Conservation (phyloP, 30 jellyfish, hydroid and myxozoan species). For the Hydractinia echinata region DNA sequence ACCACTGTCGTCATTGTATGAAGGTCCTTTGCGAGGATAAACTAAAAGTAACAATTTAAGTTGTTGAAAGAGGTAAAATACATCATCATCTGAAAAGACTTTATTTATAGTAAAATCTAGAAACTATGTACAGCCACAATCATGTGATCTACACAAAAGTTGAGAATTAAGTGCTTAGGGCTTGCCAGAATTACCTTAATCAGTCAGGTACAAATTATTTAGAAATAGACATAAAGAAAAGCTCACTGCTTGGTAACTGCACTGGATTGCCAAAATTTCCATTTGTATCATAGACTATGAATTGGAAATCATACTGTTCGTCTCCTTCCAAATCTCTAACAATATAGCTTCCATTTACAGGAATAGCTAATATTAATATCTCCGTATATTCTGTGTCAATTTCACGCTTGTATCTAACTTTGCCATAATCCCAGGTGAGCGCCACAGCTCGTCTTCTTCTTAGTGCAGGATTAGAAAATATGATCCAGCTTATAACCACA, state of each 20-base stretch:
- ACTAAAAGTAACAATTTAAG: slow-evolving; percentile 25
- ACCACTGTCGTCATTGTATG: slow-evolving; percentile 45
- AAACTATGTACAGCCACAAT: no score
- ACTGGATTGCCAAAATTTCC: slow-evolving; percentile 74
- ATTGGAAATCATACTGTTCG: slow-evolving; percentile 64
- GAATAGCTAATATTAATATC: slow-evolving; percentile 3
- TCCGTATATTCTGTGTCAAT: slow-evolving; percentile 47
- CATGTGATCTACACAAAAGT: no score
- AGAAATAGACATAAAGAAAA: no score
- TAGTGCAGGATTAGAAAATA: background rate
- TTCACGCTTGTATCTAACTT: slow-evolving; percentile 37
- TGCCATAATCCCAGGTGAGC: slow-evolving; percentile 22
- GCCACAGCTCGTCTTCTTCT: slow-evolving; percentile 9
- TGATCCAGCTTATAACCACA: slow-evolving; percentile 10
- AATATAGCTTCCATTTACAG: slow-evolving; percentile 37
- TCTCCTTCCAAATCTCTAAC: slow-evolving; percentile 40
- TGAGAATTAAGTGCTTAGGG: no score
- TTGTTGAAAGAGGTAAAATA: background rate
- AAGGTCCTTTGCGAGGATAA: slow-evolving; percentile 49
- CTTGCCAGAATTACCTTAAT: no score
- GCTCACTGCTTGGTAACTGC: background rate
- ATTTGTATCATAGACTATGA: slow-evolving; percentile 46
- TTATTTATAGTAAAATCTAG: no score
- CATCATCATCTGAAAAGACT: no score
- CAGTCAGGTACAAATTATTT: no score